Evolutionary conservation across 1,140 invertebrate species (phyloP).

Genomic region (Geopemphigus sp.): DNA sequence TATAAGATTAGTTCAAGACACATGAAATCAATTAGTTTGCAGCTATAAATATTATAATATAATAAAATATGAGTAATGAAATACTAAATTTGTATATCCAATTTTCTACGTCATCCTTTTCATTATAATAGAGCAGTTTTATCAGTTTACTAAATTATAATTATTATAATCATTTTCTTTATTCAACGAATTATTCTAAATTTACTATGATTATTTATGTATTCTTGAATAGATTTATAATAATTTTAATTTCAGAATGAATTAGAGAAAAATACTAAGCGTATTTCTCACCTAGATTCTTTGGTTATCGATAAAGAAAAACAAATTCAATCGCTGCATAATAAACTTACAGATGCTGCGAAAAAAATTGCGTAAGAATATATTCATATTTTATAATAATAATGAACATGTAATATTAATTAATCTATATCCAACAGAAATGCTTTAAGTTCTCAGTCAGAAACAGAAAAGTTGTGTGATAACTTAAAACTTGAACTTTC

Average conservation of each 20-base stretch:
- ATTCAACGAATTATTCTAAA: no score
- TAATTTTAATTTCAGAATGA: constrained; percentile 11
- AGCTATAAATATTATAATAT: no score
- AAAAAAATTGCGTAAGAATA: constrained; percentile 42
- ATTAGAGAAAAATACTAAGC: constrained; percentile 36
- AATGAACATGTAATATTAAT: background rate
- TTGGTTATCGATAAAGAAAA: constrained; percentile 36
- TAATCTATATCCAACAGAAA: constrained; percentile 12
- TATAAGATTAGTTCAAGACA: no score
- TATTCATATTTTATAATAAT: background rate
- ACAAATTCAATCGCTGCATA: constrained; percentile 13
- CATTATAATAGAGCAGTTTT: no score
- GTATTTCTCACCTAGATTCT: constrained; percentile 11
- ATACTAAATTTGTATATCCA: no score
- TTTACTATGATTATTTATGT: no score
- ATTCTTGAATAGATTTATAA: background rate
- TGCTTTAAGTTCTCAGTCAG: constrained; percentile 31
- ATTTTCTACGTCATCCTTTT: no score
- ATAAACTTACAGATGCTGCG: constrained; percentile 26
- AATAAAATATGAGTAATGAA: no score
- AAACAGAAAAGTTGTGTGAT: constrained; percentile 38
- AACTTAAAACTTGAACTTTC: constrained; percentile 37
- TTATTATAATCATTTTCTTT: no score
- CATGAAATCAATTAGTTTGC: no score
- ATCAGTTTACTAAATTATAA: no score